Base-by-base conservation (phyloP, 1,140 invertebrate genomes). In the Chironomus striatipennis region DNA sequence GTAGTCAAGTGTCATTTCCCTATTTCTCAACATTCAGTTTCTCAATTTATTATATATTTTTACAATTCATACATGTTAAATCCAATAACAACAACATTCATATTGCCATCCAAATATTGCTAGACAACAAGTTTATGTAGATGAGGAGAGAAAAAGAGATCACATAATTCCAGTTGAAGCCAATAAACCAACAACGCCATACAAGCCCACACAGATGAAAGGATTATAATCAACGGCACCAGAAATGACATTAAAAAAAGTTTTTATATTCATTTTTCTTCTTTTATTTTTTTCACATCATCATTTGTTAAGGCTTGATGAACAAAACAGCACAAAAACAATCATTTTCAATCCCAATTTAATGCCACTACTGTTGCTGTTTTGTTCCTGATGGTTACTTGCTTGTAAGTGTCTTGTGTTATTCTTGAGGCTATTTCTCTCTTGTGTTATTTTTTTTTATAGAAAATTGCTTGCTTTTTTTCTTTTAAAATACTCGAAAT, bases 231-330 rank as follows among this genome's bases (percentile, higher is more conserved):
- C 65, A 70, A 70, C 65, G 20, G 65, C 9, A 20, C 17, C 17
- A n/a, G 17, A 70, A 70, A 70, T 21, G 65, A 18, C 65, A 70
- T 20, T 21, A 70, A 70, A 70, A 67, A 70, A 20, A 70, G 65
- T 70, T 18, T 70, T 70, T 20, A 70, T 70, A 8, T 70, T 1
- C 1, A 12, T 57, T 4, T 8, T 2, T 57, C 7, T 57, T 10
- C 2, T 12, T 57, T 4, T 8, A 57, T 57, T 57, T 57, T 10
- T 12, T 12, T 57, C 2, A n/a, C 1, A 57, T 57, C 9, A 12
- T 57, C n/a, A n/a, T 57, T 10, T 57, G 47, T 57, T 12, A 12
- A n/a, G 1, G 47, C n/a, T 10, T 57, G 47, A 57, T 12, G 47
- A 34, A 34, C 24, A 34, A n/a, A n/a, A 34, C 24, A 34, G 24